Percentiles rank a stretch among this genome's conserved stretches.
These are phyloP conservation scores for Sterna hirundo DNA, from an alignment of 2,113 vertebrate species.

Conservation along the genomic window DNA sequence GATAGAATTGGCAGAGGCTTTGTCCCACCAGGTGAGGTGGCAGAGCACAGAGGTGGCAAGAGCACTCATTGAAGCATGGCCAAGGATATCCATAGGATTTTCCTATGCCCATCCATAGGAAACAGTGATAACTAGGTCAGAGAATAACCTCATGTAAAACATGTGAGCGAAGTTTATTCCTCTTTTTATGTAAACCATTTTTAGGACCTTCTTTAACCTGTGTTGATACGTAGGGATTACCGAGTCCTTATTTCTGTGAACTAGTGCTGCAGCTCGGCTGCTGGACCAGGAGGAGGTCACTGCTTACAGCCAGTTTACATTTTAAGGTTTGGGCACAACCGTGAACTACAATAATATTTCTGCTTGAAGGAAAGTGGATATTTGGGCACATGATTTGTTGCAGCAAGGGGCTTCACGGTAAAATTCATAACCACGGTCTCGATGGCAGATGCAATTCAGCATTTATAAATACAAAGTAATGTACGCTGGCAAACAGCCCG, in stretches of 20 bases:
- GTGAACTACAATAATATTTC: not conserved
- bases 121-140: not conserved
- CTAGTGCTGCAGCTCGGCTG: not conserved
- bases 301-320: not conserved
- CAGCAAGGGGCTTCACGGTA: not conserved
- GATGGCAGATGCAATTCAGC: slow-evolving; percentile 17
- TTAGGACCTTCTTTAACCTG: not conserved
- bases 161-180: not conserved
- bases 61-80: not conserved
- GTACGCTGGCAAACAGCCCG: not conserved
- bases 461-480: slow-evolving; percentile 12
- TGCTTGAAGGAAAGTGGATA: not conserved
- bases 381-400: not conserved
- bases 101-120: not conserved
- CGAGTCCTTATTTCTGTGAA: not conserved
- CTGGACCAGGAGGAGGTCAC: not conserved
- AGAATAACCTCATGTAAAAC: not conserved
- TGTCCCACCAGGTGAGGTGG: not conserved
- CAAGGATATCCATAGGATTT: not conserved
- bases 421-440: not conserved
- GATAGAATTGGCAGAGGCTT: not conserved
- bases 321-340: not conserved
- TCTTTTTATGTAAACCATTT: not conserved
- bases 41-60: not conserved
- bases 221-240: not conserved